Base-by-base conservation (phyloP, 2,888 invertebrate species). In the Galerucella calmariensis region DNA sequence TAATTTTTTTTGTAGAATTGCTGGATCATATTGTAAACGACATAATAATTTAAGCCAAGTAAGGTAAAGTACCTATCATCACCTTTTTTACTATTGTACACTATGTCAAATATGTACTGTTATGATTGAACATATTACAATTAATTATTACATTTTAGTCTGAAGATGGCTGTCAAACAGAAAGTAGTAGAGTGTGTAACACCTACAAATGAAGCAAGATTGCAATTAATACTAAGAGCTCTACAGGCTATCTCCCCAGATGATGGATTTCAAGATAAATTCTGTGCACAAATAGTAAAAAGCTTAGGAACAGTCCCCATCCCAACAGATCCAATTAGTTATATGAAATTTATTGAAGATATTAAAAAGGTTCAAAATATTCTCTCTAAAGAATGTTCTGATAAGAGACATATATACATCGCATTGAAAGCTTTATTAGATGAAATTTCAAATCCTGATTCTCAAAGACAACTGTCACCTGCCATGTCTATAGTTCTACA, bases 401-500 rank as follows among this genome's bases (percentile, higher is more conserved):
- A 82, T 75, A 87, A 89, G 71, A 90, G 90, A 77, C 85, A 91
- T 76, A 87, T 90, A 69, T 88, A 89, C 27, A 88, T 89, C 2
- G 90, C 92, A 67, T 86, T 92, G 58, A 89, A 90, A 77, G 90
- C 90, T 56, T 87, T 93, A 44, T 91, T 91, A 79, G 88, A 88
- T 14, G 90, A 90, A 79, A 92, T 92, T 75, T 91, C 92, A 0
- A 90, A 91, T 82, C 90, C 90, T 8, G 88, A 90, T 85, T 69
- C 72, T 8, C 27, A 51, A 11, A 86, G 88, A 69, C 88, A 89
- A 67, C 90, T 90, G 0, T 89, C 91, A 35, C 90, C 92, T 0
- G 91, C 91, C 0, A 89, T 91, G 74, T 90, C 91, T 0, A 89
- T 91, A 53, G 90, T 92, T 14, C 85, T 93, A 62, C 88, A 91